phyloP scores from a whole-genome alignment of 2,888 invertebrate genomes.

The Apamea epomidion region DNA sequence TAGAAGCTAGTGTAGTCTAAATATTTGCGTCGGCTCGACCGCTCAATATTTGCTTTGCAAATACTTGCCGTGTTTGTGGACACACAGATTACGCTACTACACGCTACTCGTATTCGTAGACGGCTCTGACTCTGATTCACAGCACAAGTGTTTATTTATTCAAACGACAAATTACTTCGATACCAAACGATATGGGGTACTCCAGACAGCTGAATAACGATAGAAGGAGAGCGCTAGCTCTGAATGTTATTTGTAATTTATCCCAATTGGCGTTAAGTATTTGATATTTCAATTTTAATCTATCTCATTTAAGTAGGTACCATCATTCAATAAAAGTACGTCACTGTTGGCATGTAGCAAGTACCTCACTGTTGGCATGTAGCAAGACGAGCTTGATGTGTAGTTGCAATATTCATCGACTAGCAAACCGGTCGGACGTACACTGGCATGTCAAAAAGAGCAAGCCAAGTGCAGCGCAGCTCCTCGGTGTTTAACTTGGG shows the following conservation, averaged over 20 bases:
- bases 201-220: slow-evolving; percentile 3
- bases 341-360: neutral
- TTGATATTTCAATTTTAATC: neutral
- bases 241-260: slow-evolving; percentile 9
- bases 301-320: neutral
- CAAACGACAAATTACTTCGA: neutral
- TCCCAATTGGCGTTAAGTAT: neutral
- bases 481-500: neutral
- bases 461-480: slow-evolving; percentile 15
- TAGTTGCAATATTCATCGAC: neutral
- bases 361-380: neutral
- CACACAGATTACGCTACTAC: slow-evolving; percentile 9
- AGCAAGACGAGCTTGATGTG: neutral
- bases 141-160: slow-evolving; percentile 22
- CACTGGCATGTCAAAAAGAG: slow-evolving; percentile 37
- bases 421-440: slow-evolving; percentile 34
- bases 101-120: slow-evolving; percentile 8
- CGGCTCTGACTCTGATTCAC: slow-evolving; percentile 26
- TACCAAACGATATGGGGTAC: neutral
- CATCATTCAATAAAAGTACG: neutral
- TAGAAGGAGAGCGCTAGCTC: neutral
- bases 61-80: slow-evolving; percentile 19
- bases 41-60: slow-evolving; percentile 48
- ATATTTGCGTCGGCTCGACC: slow-evolving; percentile 42
- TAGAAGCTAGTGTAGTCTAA: slow-evolving; percentile 16